Base-by-base conservation (phyloP, 2,888 invertebrate genomes). In the Drosophila kanekoi region DNA sequence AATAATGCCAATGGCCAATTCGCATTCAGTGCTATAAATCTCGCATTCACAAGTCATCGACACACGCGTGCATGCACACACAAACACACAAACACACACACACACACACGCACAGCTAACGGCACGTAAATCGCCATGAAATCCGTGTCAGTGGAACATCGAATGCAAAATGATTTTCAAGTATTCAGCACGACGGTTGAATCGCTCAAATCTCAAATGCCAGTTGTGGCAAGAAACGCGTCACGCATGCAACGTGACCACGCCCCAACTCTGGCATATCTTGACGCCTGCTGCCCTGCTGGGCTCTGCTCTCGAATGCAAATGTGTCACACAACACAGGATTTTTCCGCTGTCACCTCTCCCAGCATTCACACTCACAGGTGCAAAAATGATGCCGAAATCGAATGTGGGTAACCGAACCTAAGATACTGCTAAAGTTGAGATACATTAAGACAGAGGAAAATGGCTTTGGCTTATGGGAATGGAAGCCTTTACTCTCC, bases 141-240 rank as follows among this genome's bases (percentile, higher is more conserved):
- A 80, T 79, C 69, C 61, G 61, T 79, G 77, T 80, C 81, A 80
- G 65, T 40, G 57, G 63, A 64, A 33, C 63, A 32, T 71, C 59
- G 81, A 69, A 64, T 48, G 61, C 65, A 57, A 57, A 75, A 60
- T 68, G 66, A 66, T 76, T 68, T 64, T 49, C 41, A 51, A 69
- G 48, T 64, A 58, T 54, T 74, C 43, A 48, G 61, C 62, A 40
- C 41, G 45, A 33, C 41, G 16, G 4, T 33, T 45, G 45, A 37
- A 47, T 56, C 23, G 2, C 13, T 13, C 33, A 38, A 74, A 70
- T 47, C 49, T 57, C 28, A 49, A 49, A 52, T 38, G 63, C 20
- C 32, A 23, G 38, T 33, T 45, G 63, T 23, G 41, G n/a, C 9
- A 37, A 16, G 28, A 28, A 9, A 9, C 20, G 58, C 51, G 51